Base-by-base conservation (phyloP, 37 sponge, comb jelly and placozoan species). In the Spongia lamella region DNA sequence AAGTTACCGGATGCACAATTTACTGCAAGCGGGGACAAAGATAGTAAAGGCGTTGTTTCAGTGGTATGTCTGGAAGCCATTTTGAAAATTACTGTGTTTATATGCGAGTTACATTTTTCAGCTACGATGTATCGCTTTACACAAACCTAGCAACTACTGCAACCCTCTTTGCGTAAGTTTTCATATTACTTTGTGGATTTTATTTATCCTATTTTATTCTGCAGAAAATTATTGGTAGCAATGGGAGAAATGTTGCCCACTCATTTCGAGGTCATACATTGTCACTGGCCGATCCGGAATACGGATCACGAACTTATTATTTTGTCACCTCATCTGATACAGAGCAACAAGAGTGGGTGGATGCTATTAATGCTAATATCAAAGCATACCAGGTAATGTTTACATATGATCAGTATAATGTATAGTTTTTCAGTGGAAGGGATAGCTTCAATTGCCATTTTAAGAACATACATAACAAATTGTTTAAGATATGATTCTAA, bases 71-170 rank as follows among this genome's bases (percentile, higher is more conserved):
- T 4, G 20, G 17, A 6, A 17, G 27, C 3, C 24, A 59, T 65
- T 13, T 7, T 49, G 52, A 25, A 11, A 32, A 32, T 15, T 20
- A 66, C 11, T 6, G 20, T 32, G 16, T 66, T 37, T 66, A 29
- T 3, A 35, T 22, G 2, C 11, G 19, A 24, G 33, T 21, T 72
- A 1, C 30, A 24, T 52, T 52, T 58, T 57, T 21, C 38, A 87
- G 87, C 20, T 79, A 17, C 53, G 87, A 14, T 87, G 87, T 38
- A 24, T 87, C 31, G 87, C 64, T 47, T 72, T 87, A 15, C 81
- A 87, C 70, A 80, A 77, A 76, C 87, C 87, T 17, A 70, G 37
- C 61, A 87, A 87, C 66, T 76, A 57, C 63, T 72, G 82, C 15
- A 63, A 70, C 3, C 70, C 87, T 31, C 72, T 87, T 13, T 68